Base-by-base conservation (phyloP, 2,113 vertebrate species). In the Daubentonia madagascariensis region DNA sequence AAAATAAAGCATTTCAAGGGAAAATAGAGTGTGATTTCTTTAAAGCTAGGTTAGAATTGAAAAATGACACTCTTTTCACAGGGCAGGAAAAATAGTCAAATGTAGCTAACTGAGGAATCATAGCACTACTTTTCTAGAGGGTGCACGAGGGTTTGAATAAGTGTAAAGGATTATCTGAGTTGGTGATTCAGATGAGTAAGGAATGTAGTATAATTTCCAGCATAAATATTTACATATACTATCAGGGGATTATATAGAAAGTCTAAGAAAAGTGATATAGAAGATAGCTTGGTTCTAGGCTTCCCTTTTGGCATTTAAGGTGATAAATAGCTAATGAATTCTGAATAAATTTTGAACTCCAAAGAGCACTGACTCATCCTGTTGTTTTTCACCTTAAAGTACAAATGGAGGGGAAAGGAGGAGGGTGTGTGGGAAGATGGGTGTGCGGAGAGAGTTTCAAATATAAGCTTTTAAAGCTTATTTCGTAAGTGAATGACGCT, bases 231-330 rank as follows among this genome's bases (percentile, higher is more conserved):
- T 97, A 61, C 43, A 92, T 67, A 40, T 96, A 94, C 57, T 81
- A 93, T 78, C 89, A 92, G 14, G 78, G n/a, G 35, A 40, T 57
- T 63, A 80, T 88, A 52, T 81, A 80, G 83, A 96, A 97, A 72
- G 40, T 37, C 59, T 87, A 70, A 79, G 65, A 20, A 68, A 92
- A 85, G 22, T 85, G 43, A 68, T 85, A 85, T 45, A 59, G 50
- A 87, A 8, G 37, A 91, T 54, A 89, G 20, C n/a, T 45, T 90
- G 67, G 18, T 2, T 48, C 54, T 94, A 88, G 16, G 68, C n/a
- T 59, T 96, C 96, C 75, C 25, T 93, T 92, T 97, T 81, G 94
- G 50, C 48, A 95, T 85, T 96, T 70, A 91, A 95, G 91, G 32
- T 43, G 1, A 89, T 85, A 85, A 75, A 8, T 70, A 91, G 67